These are phyloP conservation scores for Glossophaga mutica DNA, from an alignment of 2,797 vertebrate species.

Conservation along the genomic window DNA sequence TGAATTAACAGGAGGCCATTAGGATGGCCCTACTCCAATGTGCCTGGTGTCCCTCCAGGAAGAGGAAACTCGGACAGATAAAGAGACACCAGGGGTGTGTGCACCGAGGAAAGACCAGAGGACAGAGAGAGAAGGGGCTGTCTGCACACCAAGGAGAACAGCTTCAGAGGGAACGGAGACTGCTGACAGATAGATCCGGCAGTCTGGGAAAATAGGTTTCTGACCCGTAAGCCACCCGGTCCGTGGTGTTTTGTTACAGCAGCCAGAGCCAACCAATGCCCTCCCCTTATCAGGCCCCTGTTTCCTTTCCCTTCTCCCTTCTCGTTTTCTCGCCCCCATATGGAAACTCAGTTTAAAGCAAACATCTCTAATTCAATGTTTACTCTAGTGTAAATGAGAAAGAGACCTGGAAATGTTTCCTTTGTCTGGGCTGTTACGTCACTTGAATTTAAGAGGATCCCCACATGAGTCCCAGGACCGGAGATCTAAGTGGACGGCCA, in stretches of 20 bases:
- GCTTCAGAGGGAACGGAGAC: background rate
- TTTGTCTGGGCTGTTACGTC: background rate
- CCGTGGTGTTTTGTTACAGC: background rate
- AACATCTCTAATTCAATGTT: background rate
- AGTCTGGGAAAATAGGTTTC: background rate
- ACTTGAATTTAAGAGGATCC: background rate
- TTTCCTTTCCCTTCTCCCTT: background rate
- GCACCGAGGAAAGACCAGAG: background rate
- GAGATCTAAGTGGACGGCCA: background rate
- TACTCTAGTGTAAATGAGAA: background rate
- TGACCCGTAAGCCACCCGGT: background rate
- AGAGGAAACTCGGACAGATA: background rate
- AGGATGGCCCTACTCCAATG: background rate
- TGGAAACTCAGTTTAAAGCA: background rate
- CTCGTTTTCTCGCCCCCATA: background rate
- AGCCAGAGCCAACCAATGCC: rapidly evolving
- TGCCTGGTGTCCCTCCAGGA: background rate
- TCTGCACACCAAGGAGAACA: background rate
- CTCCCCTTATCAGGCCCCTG: background rate
- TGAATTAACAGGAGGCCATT: background rate
- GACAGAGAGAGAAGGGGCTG: rapidly evolving
- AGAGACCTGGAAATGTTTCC: background rate
- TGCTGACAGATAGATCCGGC: background rate
- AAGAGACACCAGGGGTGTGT: background rate
- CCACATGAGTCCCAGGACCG: background rate